These are phyloP conservation scores for Tapirus terrestris DNA, from an alignment of 2,113 vertebrate genomes.

Conservation along the genomic window DNA sequence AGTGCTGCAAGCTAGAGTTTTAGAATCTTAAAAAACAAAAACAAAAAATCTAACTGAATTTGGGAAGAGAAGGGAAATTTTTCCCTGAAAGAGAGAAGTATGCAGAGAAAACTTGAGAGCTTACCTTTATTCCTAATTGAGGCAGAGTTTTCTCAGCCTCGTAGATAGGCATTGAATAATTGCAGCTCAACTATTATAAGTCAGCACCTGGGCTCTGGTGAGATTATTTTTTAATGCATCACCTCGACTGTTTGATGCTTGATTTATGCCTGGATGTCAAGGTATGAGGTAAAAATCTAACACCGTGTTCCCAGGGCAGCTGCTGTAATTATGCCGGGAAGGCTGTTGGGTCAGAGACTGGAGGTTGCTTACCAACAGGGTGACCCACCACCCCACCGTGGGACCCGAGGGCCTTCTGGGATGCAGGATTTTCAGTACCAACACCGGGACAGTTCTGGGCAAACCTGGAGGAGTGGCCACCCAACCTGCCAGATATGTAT, in stretches of 20 bases:
- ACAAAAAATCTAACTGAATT: background rate
- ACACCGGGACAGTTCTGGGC: background rate
- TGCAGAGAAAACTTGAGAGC: background rate
- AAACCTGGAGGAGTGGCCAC: background rate
- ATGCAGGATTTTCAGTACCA: background rate
- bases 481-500: background rate
- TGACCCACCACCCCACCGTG: background rate
- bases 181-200: background rate
- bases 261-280: conserved; percentile 27
- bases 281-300: background rate
- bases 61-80: background rate
- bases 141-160: background rate
- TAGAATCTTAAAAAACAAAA: background rate
- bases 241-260: background rate
- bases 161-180: conserved; percentile 49
- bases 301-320: background rate
- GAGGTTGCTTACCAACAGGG: background rate
- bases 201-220: conserved; percentile 46
- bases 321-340: rapidly evolving
- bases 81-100: background rate
- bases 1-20: background rate
- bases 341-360: rapidly evolving
- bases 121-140: background rate
- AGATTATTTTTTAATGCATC: conserved; percentile 25
- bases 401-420: background rate